Evolutionary conservation across 2,888 invertebrate genomes (phyloP), one percentile per base, ranked within the genome.

Genomic region (Calliscelio sp.): DNA sequence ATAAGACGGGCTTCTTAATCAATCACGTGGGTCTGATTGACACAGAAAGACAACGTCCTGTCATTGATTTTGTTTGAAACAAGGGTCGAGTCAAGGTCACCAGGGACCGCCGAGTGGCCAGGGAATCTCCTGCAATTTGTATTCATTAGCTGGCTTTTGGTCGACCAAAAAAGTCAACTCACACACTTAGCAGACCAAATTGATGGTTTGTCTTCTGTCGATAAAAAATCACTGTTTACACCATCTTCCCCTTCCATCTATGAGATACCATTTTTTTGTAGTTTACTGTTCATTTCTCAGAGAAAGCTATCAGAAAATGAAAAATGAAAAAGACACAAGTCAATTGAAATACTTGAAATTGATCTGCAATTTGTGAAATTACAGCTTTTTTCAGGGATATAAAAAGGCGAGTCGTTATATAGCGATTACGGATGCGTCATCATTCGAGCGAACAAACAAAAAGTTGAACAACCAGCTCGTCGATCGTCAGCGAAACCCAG

Each of bases 1-100:
- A n/a, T n/a, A n/a, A n/a, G 41, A 44, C 51, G 25, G 25, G 59
- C 59, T 71, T 59, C 71, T 71, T 59, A 46, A 71, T 71, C 41
- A 71, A 59, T 71, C 71, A 71, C 46, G 25, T 22, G 32, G 28
- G 32, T 55, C 55, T 28, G 59, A 71, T 46, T 71, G 71, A 57
- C 71, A 59, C 57, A 35, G 46, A 38, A 71, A 59, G 22, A 59
- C 35, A 44, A 16, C 35, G 28, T 11, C 28, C 44, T 57, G 44
- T 32, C 46, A 57, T 57, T 71, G 57, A 57, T 57, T 57, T 22
- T 11, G 57, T 11, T 44, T 32, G 28, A 44, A 44, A 57, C 57
- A 57, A 46, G 57, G 55, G 71, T 71, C 71, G 46, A 51, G 51
- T 38, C 32, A 66, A 51, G 16, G 66, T 66, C 46, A 55, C 18